Conservation (phyloP, 92 coral and sea anemone species). For the Phenganax subtilis region DNA sequence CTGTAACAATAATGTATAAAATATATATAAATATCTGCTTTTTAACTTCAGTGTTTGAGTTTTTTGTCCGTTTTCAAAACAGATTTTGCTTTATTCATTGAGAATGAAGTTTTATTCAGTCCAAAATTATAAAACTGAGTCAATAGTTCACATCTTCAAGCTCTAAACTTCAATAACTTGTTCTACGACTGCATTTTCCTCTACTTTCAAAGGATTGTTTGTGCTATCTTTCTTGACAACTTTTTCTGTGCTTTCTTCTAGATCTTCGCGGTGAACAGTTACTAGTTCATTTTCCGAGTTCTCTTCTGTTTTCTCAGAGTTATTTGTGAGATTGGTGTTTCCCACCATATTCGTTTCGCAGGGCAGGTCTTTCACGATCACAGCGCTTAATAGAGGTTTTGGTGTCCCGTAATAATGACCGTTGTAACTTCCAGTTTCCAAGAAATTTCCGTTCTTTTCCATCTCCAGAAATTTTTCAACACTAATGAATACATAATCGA, state of each 20-base stretch:
- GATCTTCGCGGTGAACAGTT: neutral
- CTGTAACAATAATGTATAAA: no score
- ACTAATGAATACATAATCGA: slow-evolving; percentile 31
- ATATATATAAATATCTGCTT: no score
- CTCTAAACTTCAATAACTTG: slow-evolving; percentile 13
- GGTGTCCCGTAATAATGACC: slow-evolving; percentile 37
- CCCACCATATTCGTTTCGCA: neutral
- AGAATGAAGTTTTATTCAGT: no score
- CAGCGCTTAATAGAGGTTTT: slow-evolving; percentile 10
- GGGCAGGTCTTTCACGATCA: neutral
- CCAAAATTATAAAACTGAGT: no score
- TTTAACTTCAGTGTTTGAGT: no score
- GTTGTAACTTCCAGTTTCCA: slow-evolving; percentile 35
- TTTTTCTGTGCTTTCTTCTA: neutral
- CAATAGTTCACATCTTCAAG: neutral
- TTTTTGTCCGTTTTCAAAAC: no score
- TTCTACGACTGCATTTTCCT: neutral
- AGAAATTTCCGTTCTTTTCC: slow-evolving; percentile 32
- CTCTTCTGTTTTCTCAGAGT: neutral
- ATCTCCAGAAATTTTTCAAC: slow-evolving; percentile 30
- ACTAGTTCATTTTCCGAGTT: slow-evolving; percentile 2
- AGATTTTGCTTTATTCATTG: no score
- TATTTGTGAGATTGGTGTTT: neutral
- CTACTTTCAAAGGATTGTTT: neutral
- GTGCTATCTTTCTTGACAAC: neutral